These are phyloP conservation scores for Tetramorium bicarinatum DNA, from an alignment of 2,888 invertebrate genomes.

Conservation along the genomic window DNA sequence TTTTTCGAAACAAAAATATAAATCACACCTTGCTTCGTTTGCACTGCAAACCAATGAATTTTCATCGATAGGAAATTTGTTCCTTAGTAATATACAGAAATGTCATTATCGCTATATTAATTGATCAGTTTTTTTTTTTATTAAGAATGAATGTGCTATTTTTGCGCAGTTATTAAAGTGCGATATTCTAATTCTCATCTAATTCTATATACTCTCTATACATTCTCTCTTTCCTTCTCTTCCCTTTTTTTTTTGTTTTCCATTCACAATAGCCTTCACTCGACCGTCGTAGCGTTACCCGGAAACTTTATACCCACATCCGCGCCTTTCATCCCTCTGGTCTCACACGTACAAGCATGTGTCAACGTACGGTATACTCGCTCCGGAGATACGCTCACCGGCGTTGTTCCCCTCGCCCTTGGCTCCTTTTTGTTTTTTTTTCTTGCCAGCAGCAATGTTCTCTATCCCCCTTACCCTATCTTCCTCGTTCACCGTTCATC, in stretches of 20 bases:
- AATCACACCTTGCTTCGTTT: background rate
- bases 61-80: slow-evolving; percentile 1
- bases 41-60: background rate
- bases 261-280: slow-evolving; percentile 11
- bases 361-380: slow-evolving; percentile 65
- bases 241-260: background rate
- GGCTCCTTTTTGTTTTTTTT: slow-evolving; percentile 18
- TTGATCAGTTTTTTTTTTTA: background rate
- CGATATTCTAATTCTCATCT: background rate
- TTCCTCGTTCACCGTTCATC: slow-evolving; percentile 48
- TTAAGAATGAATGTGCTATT: background rate
- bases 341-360: slow-evolving; percentile 2
- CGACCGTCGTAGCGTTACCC: slow-evolving; percentile 32
- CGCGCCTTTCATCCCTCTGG: slow-evolving; percentile 63
- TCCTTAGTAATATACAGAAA: background rate
- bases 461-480: slow-evolving; percentile 31
- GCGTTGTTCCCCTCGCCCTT: slow-evolving; percentile 65
- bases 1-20: background rate
- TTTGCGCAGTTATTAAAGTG: background rate
- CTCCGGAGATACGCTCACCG: slow-evolving; percentile 68
- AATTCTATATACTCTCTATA: slow-evolving; percentile 1
- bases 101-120: background rate
- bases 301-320: slow-evolving; percentile 60
- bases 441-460: slow-evolving; percentile 6
- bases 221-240: background rate